A percentile compares a stretch with the other conserved stretches of the same genome.
Evolutionary conservation across 2,113 vertebrate species (phyloP).

Genomic region (Apeltes quadracus): DNA sequence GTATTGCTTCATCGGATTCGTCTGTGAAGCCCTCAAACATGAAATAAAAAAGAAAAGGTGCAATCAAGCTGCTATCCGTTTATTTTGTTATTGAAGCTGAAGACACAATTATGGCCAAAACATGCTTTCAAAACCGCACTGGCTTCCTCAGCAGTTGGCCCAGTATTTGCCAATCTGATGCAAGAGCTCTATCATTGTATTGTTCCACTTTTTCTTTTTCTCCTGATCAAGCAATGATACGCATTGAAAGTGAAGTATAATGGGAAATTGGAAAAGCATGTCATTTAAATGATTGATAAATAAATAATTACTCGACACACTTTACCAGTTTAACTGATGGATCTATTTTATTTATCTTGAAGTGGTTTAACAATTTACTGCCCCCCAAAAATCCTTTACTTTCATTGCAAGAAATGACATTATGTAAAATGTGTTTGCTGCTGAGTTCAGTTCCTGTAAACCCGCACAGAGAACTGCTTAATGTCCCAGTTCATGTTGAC

Average conservation of each 20-base stretch:
- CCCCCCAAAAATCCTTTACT: neutral
- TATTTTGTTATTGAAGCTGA: constrained; percentile 25
- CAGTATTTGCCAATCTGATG: constrained; percentile 14
- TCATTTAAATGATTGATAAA: constrained; percentile 16
- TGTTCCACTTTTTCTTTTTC: neutral
- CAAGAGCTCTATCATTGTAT: neutral
- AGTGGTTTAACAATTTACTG: neutral
- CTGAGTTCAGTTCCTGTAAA: constrained; percentile 20
- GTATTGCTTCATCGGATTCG: constrained; percentile 17
- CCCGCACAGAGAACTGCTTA: constrained; percentile 44
- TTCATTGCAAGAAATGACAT: constrained; percentile 13
- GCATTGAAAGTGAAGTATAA: neutral
- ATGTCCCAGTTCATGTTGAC: constrained; percentile 35
- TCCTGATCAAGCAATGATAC: neutral
- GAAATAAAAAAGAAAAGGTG: constrained; percentile 22
- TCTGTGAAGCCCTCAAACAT: constrained; percentile 19
- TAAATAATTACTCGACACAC: constrained; percentile 8
- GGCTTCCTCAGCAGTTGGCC: constrained; percentile 14
- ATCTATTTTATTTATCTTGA: neutral
- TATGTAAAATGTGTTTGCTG: constrained; percentile 11
- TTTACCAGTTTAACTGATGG: neutral
- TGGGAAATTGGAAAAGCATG: constrained; percentile 12
- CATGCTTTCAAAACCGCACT: constrained; percentile 1
- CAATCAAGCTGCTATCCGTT: constrained; percentile 32
- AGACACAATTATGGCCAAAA: constrained; percentile 10